These are phyloP conservation scores for Etheostoma spectabile DNA, from an alignment of 2,113 vertebrate genomes.

Conservation along the genomic window DNA sequence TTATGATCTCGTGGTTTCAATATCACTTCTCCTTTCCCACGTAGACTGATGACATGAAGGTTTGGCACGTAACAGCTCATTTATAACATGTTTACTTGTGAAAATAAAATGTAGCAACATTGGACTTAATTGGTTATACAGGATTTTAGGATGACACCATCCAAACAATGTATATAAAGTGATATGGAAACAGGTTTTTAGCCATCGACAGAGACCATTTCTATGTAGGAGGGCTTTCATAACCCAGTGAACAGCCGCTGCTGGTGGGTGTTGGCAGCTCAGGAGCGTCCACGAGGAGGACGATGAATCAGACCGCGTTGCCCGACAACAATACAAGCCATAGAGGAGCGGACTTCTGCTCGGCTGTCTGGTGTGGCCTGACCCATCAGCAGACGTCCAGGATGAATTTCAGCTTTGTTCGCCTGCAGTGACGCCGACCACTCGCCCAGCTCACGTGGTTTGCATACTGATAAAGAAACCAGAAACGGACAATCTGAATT, in stretches of 20 bases:
- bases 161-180: neutral
- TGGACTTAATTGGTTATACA: neutral
- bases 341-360: slow-evolving; percentile 39
- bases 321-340: slow-evolving; percentile 54
- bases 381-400: slow-evolving; percentile 45
- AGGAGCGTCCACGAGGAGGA: slow-evolving; percentile 28
- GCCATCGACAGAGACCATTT: neutral
- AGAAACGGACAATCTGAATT: neutral
- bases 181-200: slow-evolving; percentile 2
- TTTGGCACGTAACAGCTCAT: neutral
- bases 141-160: neutral
- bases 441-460: slow-evolving; percentile 26
- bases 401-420: slow-evolving; percentile 72
- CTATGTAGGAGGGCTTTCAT: slow-evolving; percentile 43
- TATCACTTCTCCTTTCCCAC: neutral
- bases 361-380: slow-evolving; percentile 11
- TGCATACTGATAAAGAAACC: slow-evolving; percentile 17
- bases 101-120: neutral
- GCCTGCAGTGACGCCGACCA: slow-evolving; percentile 13
- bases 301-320: slow-evolving; percentile 60
- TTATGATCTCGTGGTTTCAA: neutral
- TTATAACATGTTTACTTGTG: neutral
- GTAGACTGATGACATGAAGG: neutral
- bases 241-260: slow-evolving; percentile 44
- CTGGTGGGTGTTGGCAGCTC: slow-evolving; percentile 60